These are phyloP conservation scores for Epistrophe eligans DNA, from an alignment of 2,888 invertebrate species.

Conservation along the genomic window DNA sequence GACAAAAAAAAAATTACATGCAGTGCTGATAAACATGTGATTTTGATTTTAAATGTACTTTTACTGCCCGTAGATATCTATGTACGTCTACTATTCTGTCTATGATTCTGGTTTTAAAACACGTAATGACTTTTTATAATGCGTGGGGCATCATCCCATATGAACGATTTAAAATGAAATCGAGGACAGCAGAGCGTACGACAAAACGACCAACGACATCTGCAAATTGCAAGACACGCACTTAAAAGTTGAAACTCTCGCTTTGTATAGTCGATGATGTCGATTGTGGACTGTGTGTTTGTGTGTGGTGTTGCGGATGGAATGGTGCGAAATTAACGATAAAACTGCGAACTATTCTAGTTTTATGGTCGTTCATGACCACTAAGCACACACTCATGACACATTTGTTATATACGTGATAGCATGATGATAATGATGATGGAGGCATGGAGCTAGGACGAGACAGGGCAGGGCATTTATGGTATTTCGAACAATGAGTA, in stretches of 20 bases:
- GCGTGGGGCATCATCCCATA: conserved; percentile 53
- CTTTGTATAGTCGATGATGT: not conserved
- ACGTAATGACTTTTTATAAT: conserved; percentile 31
- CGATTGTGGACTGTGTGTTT: too few species aligned
- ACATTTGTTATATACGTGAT: conserved; percentile 51
- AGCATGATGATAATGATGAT: conserved; percentile 27
- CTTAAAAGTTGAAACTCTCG: conserved; percentile 36
- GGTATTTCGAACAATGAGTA: not conserved
- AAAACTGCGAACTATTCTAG: conserved; percentile 58
- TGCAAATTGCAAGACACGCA: conserved; percentile 57
- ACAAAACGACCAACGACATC: not conserved
- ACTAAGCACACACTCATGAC: conserved; percentile 33
- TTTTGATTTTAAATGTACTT: conserved; percentile 50
- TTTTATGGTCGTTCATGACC: conserved; percentile 58
- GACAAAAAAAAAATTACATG: conserved; percentile 23
- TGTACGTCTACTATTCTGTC: not conserved
- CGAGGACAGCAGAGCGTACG: conserved; percentile 29
- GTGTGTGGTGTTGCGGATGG: not conserved
- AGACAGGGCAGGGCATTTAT: not conserved
- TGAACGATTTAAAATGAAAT: conserved; percentile 44
- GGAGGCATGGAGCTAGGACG: too few species aligned
- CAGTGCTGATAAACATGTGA: not conserved
- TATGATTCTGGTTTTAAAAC: conserved; percentile 1
- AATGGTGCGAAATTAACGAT: conserved; percentile 51
- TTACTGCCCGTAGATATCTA: conserved; percentile 26